A percentile compares a stretch with the other conserved stretches of the same genome.
phyloP scores from a whole-genome alignment of 2,113 vertebrate species.

The Phrynosoma blainvillii region DNA sequence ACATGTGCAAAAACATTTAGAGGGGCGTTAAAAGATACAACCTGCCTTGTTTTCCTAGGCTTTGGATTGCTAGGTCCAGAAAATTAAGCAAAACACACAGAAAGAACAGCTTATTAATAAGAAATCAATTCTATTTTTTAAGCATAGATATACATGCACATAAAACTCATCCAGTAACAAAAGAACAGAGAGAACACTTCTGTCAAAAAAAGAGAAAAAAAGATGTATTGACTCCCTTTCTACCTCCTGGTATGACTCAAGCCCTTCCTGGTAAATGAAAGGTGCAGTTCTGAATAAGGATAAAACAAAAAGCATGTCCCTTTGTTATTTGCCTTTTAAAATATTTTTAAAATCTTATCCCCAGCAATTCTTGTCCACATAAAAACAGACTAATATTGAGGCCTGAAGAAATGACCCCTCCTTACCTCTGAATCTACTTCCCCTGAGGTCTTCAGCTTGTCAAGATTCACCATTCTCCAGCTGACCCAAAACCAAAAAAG shows the following conservation, averaged over 20 bases:
- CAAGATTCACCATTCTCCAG: constrained; percentile 42
- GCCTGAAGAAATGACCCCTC: not conserved
- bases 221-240: too few relatives aligned
- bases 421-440: constrained; percentile 24
- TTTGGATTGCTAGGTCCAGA: not conserved
- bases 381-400: not conserved
- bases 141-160: too few relatives aligned
- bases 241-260: too few relatives aligned
- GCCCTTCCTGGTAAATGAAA: too few relatives aligned
- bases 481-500: constrained; percentile 16
- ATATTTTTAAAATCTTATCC: too few relatives aligned
- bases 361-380: not conserved
- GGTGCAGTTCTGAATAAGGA: too few relatives aligned
- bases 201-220: too few relatives aligned
- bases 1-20: not conserved
- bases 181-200: too few relatives aligned
- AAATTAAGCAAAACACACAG: not conserved
- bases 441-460: constrained; percentile 20
- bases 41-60: too few relatives aligned
- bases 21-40: not conserved
- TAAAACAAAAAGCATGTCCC: too few relatives aligned
- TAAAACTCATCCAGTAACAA: too few relatives aligned
- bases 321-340: too few relatives aligned
- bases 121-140: not conserved
- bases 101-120: not conserved